Evolutionary conservation across 2,797 vertebrate species (phyloP), one percentile per base, ranked within the genome.

Genomic region (Tapirus indicus): DNA sequence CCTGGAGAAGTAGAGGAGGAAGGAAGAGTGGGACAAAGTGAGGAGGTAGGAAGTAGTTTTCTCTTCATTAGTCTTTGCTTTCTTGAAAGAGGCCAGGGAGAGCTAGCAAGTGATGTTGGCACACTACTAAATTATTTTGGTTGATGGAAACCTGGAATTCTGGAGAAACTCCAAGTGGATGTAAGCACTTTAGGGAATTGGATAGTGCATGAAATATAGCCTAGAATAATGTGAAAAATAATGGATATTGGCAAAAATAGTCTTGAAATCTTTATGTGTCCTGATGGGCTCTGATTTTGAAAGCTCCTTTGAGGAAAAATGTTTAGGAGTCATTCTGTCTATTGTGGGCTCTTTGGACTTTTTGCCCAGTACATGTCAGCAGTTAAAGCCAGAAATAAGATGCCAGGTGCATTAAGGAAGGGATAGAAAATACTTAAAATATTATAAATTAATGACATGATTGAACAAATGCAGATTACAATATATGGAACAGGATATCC

Each of bases 381-480:
- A 87, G 64, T 96, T 78, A 77, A 84, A 88, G 68, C 62, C 78
- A 96, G 82, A 97, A 93, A 94, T 95, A 96, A 79, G 60, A 87
- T 86, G 18, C 32, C 25, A 88, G 64, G 32, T 82, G 9, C 92
- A 96, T 97, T 97, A 97, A 97, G 69, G 93, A 94, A 78, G 25
- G 44, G 35, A 78, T 71, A 90, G 56, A 74, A 96, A 95, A 91
- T 97, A 93, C 56, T 96, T 91, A 82, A 93, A 98, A 93, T 92
- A 97, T 95, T 95, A 91, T 97, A 95, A 97, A 97, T 92, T 95
- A 95, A 95, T 94, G 78, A 95, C 60, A 88, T 89, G 35, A 91
- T 94, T 0, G 0, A 97, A 95, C 11, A 85, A 12, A 86, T 52
- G 44, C 77, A 91, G 88, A 77, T 60, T 77, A 29, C 29, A 71